phyloP scores from a whole-genome alignment of 2,888 invertebrate species.

The Archips xylosteana region DNA sequence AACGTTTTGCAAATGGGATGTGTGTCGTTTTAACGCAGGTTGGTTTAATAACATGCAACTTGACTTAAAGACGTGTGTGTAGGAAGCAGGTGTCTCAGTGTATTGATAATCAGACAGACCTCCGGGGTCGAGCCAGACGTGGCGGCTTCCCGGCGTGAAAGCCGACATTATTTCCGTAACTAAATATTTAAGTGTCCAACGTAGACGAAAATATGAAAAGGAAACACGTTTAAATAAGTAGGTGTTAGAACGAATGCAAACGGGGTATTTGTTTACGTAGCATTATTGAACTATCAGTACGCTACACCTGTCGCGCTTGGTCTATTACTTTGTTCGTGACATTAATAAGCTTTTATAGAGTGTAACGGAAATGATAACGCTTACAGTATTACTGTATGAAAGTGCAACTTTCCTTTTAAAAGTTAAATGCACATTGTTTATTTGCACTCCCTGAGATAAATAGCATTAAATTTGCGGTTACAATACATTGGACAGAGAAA shows the following conservation, averaged over 20 bases:
- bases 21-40: slow-evolving; percentile 29
- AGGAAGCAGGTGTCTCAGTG: slow-evolving; percentile 16
- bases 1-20: slow-evolving; percentile 40
- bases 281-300: not conserved
- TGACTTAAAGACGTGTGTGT: not conserved
- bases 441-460: not conserved
- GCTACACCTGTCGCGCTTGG: not conserved
- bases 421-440: not conserved
- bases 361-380: not conserved
- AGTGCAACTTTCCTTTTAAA: not conserved
- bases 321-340: not conserved
- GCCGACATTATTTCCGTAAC: slow-evolving; percentile 18
- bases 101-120: slow-evolving; percentile 14
- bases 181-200: not conserved
- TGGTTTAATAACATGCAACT: not conserved
- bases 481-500: not conserved
- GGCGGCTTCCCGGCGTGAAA: slow-evolving; percentile 1
- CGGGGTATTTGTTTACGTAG: not conserved
- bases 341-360: slow-evolving; percentile 7
- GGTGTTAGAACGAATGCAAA: not conserved
- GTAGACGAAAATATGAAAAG: not conserved
- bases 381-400: not conserved
- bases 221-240: not conserved
- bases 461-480: not conserved
- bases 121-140: slow-evolving; percentile 3